Conservation (phyloP, 2,797 vertebrate genomes). For the Argyrosomus regius region DNA sequence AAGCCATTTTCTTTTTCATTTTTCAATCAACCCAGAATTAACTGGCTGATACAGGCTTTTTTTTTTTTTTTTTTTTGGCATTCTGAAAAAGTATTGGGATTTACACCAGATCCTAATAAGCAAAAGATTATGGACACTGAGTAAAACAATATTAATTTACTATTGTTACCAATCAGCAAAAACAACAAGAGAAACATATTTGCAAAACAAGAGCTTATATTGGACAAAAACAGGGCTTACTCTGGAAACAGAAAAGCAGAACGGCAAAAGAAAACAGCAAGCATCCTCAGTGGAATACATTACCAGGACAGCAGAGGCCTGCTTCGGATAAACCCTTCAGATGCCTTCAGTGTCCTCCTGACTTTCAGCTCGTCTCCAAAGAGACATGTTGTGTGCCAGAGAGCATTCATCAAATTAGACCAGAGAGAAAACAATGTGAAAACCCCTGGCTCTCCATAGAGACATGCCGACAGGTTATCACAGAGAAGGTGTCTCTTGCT, state of each 20-base stretch:
- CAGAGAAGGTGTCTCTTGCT: conserved; percentile 79
- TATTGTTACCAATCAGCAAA: conserved; percentile 32
- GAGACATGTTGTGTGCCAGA: conserved; percentile 83
- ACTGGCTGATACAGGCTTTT: conserved; percentile 16
- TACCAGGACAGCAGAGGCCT: conserved; percentile 75
- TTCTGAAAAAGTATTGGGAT: conserved; percentile 25
- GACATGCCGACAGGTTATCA: conserved; percentile 83
- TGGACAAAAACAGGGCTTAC: conserved; percentile 52
- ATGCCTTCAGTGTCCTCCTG: conserved; percentile 85
- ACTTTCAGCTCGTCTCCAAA: conserved; percentile 86
- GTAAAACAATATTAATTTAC: conserved; percentile 31
- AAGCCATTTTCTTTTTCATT: conserved; percentile 39
- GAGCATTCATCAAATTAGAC: conserved; percentile 88
- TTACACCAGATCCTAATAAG: conserved; percentile 33
- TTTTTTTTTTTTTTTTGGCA: neutral
- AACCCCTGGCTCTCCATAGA: conserved; percentile 72
- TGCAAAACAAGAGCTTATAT: conserved; percentile 46
- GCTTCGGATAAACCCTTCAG: conserved; percentile 82
- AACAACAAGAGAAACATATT: conserved; percentile 35
- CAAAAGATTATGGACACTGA: conserved; percentile 34
- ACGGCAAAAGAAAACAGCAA: conserved; percentile 63
- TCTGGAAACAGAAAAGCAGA: conserved; percentile 33
- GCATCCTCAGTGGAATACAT: conserved; percentile 78
- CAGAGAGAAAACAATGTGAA: conserved; percentile 82
- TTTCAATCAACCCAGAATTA: conserved; percentile 38